phyloP scores from a whole-genome alignment of 2,888 invertebrate genomes.

The Tipula vernalis region DNA sequence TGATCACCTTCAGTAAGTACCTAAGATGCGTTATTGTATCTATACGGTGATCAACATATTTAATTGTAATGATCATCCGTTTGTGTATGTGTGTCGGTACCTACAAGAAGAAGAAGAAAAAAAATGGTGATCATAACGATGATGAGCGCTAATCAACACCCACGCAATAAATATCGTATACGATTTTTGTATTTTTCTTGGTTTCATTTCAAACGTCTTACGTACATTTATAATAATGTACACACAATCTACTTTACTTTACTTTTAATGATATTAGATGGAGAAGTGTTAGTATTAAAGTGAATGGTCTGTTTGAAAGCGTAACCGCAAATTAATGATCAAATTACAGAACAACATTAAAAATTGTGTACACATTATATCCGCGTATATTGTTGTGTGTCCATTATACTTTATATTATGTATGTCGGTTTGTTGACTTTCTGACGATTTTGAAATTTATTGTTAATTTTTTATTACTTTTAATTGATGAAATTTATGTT shows the following conservation, averaged over 20 bases:
- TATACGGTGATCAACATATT: background rate
- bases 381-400: background rate
- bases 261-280: background rate
- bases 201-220: background rate
- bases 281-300: conserved; percentile 6
- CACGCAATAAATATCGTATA: background rate
- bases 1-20: conserved; percentile 7
- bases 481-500: background rate
- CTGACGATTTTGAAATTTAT: background rate
- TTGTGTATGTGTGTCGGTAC: too few species aligned
- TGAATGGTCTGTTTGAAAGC: conserved; percentile 10
- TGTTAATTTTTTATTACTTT: background rate
- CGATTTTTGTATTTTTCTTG: background rate
- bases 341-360: conserved; percentile 8
- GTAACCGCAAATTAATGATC: conserved; percentile 10
- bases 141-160: background rate
- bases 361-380: background rate
- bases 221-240: background rate
- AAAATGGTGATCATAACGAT: conserved; percentile 6
- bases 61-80: background rate
- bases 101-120: background rate
- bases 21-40: background rate
- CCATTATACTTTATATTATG: background rate
- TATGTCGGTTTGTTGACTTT: conserved; percentile 10
- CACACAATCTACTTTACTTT: background rate